A percentile compares a stretch with the other conserved stretches of the same genome.
phyloP scores from a whole-genome alignment of 1,140 invertebrate genomes.

The Trinorchestia longiramus region DNA sequence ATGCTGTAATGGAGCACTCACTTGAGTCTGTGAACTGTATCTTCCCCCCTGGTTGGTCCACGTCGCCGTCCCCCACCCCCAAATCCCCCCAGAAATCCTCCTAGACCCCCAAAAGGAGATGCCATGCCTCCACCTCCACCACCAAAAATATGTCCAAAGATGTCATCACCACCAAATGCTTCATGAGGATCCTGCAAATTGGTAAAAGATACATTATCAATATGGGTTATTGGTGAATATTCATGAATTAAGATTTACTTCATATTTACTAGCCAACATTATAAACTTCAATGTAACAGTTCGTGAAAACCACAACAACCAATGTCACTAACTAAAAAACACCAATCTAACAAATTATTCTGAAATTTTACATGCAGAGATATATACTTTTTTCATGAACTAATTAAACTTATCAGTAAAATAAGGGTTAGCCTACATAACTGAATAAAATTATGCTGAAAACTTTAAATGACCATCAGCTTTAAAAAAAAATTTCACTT shows the following conservation, averaged over 20 bases:
- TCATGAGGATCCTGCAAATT: conserved; percentile 40
- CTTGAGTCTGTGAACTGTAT: conserved; percentile 79
- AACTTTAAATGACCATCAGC: too few species aligned
- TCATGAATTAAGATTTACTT: background rate
- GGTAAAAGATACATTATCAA: background rate
- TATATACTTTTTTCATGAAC: background rate
- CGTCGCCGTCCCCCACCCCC: conserved; percentile 71
- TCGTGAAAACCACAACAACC: background rate
- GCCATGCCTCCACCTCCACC: conserved; percentile 74
- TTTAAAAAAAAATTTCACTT: too few species aligned
- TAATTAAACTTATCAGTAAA: too few species aligned
- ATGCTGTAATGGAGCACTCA: too few species aligned
- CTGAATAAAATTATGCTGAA: too few species aligned
- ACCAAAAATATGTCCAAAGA: conserved; percentile 76
- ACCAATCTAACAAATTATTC: background rate
- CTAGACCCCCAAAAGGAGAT: conserved; percentile 71
- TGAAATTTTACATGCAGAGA: background rate
- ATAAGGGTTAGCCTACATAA: too few species aligned
- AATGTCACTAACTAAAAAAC: background rate
- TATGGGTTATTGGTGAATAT: background rate
- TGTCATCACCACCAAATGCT: conserved; percentile 70
- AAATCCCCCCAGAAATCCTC: conserved; percentile 72
- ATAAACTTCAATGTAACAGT: too few species aligned
- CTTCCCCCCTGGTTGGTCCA: conserved; percentile 75
- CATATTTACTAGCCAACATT: background rate